Conservation (phyloP, 2,888 invertebrate genomes). For the Tetrapedia diversipes region DNA sequence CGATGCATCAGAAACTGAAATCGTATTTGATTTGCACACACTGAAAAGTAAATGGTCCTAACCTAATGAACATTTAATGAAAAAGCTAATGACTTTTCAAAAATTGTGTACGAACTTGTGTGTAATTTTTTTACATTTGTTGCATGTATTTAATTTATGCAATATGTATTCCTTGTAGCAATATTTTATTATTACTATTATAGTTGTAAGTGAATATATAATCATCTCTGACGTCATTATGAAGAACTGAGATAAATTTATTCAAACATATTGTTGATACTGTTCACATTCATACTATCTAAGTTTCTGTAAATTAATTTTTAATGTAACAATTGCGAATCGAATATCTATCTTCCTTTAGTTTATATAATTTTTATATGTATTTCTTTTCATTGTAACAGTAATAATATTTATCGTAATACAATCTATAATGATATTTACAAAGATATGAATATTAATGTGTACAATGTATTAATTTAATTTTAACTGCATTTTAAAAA, state of each 20-base stretch:
- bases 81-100: constrained; percentile 47
- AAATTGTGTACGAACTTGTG: constrained; percentile 39
- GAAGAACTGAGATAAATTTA: constrained; percentile 55
- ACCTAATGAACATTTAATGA: constrained; percentile 53
- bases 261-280: constrained; percentile 49
- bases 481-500: constrained; percentile 30
- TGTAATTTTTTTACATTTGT: constrained; percentile 45
- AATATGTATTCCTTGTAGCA: constrained; percentile 58
- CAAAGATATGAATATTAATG: constrained; percentile 38
- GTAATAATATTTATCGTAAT: constrained; percentile 39
- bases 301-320: constrained; percentile 55
- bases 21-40: constrained; percentile 58
- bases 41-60: constrained; percentile 62
- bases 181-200: constrained; percentile 57
- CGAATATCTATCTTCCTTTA: constrained; percentile 45
- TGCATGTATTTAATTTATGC: constrained; percentile 60
- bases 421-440: constrained; percentile 29
- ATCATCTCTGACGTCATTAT: constrained; percentile 47
- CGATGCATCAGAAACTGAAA: constrained; percentile 52
- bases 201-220: constrained; percentile 55
- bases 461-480: constrained; percentile 35
- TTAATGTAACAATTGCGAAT: constrained; percentile 45
- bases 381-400: constrained; percentile 45
- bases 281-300: constrained; percentile 40
- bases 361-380: constrained; percentile 66